phyloP scores from a whole-genome alignment of 2,113 vertebrate genomes.

The Ammospiza nelsoni region DNA sequence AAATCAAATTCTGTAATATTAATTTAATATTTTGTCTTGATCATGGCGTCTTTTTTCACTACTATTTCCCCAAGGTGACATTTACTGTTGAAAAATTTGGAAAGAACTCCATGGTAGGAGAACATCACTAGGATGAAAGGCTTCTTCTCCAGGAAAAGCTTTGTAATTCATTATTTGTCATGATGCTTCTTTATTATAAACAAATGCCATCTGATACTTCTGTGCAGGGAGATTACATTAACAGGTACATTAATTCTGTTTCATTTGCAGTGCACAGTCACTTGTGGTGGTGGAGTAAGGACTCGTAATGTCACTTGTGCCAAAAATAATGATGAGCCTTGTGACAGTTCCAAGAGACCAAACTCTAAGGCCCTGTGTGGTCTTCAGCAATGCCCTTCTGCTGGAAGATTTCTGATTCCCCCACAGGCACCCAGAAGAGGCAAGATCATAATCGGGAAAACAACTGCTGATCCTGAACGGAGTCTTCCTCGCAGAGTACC shows the following conservation, averaged over 20 bases:
- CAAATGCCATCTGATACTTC: neutral
- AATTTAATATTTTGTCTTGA: neutral
- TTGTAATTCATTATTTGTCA: neutral
- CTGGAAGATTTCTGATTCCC: slow-evolving; percentile 54
- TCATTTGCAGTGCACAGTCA: slow-evolving; percentile 87
- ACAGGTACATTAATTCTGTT: neutral
- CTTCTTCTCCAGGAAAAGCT: neutral
- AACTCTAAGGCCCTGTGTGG: slow-evolving; percentile 89
- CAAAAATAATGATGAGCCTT: slow-evolving; percentile 76
- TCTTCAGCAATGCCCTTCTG: slow-evolving; percentile 87
- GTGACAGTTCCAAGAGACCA: slow-evolving; percentile 84
- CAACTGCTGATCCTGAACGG: neutral
- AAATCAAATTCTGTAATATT: neutral
- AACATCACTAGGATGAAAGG: neutral
- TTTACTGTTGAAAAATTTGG: neutral
- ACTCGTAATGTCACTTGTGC: slow-evolving; percentile 86
- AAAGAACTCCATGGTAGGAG: neutral
- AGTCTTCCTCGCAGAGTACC: neutral
- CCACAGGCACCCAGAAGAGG: slow-evolving; percentile 55
- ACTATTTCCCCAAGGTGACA: neutral
- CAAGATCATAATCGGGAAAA: slow-evolving; percentile 49
- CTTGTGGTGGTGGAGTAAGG: slow-evolving; percentile 90
- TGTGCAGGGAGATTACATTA: neutral
- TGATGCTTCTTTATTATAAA: neutral
- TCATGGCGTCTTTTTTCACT: neutral